Conservation (phyloP, 2,113 vertebrate genomes). For the Xiphorhynchus elegans region DNA sequence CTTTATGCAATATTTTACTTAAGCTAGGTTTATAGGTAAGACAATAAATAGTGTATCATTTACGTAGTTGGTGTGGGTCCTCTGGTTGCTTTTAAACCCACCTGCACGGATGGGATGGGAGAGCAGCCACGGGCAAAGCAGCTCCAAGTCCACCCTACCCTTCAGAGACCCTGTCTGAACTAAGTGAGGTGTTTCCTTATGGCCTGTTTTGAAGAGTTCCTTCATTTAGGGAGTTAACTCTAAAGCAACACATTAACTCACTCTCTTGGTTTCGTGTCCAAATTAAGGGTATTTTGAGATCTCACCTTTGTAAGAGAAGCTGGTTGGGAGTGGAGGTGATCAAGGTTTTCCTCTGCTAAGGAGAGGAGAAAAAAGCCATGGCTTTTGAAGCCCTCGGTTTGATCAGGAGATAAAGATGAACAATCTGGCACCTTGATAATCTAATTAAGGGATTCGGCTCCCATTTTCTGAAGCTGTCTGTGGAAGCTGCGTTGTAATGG, state of each 20-base stretch:
- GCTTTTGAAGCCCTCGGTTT: neutral
- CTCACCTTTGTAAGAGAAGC: neutral
- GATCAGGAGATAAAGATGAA: neutral
- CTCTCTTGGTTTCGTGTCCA: neutral
- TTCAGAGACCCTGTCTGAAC: neutral
- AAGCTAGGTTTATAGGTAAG: neutral
- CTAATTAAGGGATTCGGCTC: neutral
- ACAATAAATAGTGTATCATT: neutral
- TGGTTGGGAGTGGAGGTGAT: neutral
- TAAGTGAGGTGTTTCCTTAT: neutral
- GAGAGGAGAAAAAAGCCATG: neutral
- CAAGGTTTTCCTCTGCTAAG: neutral
- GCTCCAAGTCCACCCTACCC: neutral
- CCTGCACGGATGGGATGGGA: neutral
- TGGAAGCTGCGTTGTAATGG: neutral
- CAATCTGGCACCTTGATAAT: neutral
- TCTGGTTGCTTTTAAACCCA: neutral
- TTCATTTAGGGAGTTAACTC: neutral
- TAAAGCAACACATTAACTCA: neutral
- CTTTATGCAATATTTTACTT: neutral
- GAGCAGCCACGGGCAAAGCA: accelerated
- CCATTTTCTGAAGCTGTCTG: neutral
- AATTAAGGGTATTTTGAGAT: neutral
- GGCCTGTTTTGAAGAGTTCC: neutral
- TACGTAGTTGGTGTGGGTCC: neutral